A percentile compares a stretch with the other conserved stretches of the same genome.
phyloP scores from a whole-genome alignment of 2,113 vertebrate species.

The Amphiprion ocellaris region DNA sequence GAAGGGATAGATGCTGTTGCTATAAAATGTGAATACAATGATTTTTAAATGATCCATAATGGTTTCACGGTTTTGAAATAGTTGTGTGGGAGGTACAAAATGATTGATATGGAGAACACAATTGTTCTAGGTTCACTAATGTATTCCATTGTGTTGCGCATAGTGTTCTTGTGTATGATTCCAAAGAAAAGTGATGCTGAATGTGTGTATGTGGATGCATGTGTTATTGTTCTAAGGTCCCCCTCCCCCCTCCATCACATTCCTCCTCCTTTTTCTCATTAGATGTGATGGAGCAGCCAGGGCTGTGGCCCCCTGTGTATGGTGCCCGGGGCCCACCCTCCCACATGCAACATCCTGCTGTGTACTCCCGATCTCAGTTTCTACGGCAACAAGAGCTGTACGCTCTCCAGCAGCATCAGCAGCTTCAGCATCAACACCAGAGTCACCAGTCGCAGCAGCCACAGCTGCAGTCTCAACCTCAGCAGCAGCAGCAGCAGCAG shows the following conservation, averaged over 20 bases:
- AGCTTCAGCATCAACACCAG: constrained; percentile 85
- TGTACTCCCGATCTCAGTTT: constrained; percentile 95
- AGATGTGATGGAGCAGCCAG: constrained; percentile 97
- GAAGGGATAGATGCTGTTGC: constrained; percentile 36
- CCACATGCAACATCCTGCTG: constrained; percentile 95
- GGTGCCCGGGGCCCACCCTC: constrained; percentile 89
- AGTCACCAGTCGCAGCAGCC: constrained; percentile 86
- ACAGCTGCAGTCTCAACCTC: constrained; percentile 75
- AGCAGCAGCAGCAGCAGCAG: constrained; percentile 80
- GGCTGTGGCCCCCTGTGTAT: constrained; percentile 96
- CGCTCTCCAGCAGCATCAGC: constrained; percentile 92
- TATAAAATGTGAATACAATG: constrained; percentile 63
- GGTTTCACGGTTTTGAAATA: constrained; percentile 58
- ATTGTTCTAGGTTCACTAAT: constrained; percentile 23
- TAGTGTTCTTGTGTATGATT: constrained; percentile 23
- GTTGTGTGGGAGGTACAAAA: constrained; percentile 54
- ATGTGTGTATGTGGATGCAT: constrained; percentile 29
- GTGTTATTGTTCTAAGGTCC: constrained; percentile 52
- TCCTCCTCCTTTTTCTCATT: constrained; percentile 80
- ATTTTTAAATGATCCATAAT: constrained; percentile 68
- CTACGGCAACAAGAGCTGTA: constrained; percentile 96
- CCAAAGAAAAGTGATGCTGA: constrained; percentile 14
- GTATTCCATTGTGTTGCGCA: constrained; percentile 8
- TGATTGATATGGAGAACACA: constrained; percentile 53
- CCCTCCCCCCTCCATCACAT: constrained; percentile 43